A percentile compares a stretch with the other conserved stretches of the same genome.
phyloP scores from a whole-genome alignment of 2,797 vertebrate genomes.

The Chiropotes sagulatus region DNA sequence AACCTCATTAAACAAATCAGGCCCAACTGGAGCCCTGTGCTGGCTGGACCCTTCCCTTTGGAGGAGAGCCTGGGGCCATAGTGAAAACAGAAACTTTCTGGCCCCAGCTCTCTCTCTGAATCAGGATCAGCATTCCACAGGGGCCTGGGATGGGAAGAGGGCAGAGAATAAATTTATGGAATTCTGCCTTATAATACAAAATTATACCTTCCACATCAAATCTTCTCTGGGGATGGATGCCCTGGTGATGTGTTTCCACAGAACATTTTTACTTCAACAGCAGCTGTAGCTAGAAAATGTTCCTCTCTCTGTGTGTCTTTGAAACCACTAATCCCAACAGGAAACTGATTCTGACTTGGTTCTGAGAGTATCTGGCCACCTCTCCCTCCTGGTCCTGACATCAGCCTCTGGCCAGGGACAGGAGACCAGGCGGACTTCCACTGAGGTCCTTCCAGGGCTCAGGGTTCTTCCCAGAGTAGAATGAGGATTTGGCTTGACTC shows the following conservation, averaged over 20 bases:
- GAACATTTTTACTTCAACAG: background rate
- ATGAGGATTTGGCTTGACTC: background rate
- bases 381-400: no score
- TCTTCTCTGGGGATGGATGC: background rate
- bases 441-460: background rate
- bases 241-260: accelerated
- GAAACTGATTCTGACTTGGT: background rate
- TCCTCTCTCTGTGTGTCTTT: background rate
- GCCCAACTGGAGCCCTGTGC: conserved; percentile 19
- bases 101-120: background rate
- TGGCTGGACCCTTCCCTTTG: background rate
- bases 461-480: background rate
- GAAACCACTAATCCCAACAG: background rate
- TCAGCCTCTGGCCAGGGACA: background rate
- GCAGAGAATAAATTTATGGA: background rate
- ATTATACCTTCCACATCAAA: background rate
- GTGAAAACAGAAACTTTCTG: conserved; percentile 61
- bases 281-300: background rate
- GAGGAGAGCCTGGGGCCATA: conserved; percentile 25
- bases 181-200: background rate
- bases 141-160: background rate
- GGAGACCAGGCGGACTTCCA: background rate
- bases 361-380: background rate
- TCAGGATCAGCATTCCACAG: background rate
- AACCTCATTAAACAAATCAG: conserved; percentile 65